Evolutionary conservation across 2,113 vertebrate species (phyloP).

Genomic region (Colistium nudipinnis): DNA sequence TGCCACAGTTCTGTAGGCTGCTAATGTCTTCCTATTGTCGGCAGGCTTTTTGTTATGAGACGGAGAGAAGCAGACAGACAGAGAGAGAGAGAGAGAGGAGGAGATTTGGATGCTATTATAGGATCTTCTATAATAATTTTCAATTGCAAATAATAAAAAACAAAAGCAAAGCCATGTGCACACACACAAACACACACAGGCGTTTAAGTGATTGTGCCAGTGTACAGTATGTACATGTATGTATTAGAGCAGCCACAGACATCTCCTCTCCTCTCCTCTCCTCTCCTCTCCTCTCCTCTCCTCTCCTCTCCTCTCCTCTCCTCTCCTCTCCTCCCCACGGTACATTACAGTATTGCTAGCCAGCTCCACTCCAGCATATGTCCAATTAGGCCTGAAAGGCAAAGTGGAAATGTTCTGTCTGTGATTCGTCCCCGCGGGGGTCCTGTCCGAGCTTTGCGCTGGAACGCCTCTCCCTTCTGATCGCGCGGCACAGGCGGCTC

Average conservation of each 20-base stretch:
- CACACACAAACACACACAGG: background rate
- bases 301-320: background rate
- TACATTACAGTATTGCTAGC: constrained; percentile 69
- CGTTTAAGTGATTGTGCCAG: constrained; percentile 7
- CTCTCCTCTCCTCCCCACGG: constrained; percentile 53
- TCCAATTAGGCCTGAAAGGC: constrained; percentile 86
- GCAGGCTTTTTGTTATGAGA: constrained; percentile 39
- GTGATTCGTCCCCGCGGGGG: constrained; percentile 81
- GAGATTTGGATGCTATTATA: background rate
- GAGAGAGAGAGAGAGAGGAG: constrained; percentile 31
- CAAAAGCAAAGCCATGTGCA: constrained; percentile 23
- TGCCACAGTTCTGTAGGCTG: constrained; percentile 37
- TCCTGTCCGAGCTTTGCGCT: constrained; percentile 80
- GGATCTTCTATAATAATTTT: constrained; percentile 40
- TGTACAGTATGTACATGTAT: constrained; percentile 14
- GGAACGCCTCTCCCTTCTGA: constrained; percentile 86
- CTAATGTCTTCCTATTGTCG: constrained; percentile 55
- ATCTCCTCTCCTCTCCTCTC: constrained; percentile 12
- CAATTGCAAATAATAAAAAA: constrained; percentile 22
- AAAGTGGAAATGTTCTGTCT: constrained; percentile 78
- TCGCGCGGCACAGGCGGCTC: constrained; percentile 84
- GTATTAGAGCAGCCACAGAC: constrained; percentile 33
- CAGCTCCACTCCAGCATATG: constrained; percentile 82
- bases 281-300: constrained; percentile 12
- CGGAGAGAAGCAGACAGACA: constrained; percentile 28